Base-by-base conservation (phyloP, 2,113 vertebrate genomes). In the Ciconia stormi region DNA sequence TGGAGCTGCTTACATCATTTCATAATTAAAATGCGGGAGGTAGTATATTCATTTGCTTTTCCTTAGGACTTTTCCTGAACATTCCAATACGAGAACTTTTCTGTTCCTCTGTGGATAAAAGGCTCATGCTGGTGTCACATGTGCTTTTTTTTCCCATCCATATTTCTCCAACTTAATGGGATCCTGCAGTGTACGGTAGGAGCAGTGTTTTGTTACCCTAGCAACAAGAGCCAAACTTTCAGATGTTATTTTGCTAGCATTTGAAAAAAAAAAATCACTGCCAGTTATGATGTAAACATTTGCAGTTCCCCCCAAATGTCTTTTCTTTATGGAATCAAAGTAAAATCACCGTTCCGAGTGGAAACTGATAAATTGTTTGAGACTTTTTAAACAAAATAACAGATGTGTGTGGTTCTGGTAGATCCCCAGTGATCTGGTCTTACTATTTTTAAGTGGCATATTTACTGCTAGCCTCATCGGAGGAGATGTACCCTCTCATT, bases 221-320 rank as follows among this genome's bases (percentile, higher is more conserved):
- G 90, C 94, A 93, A 97, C 97, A 91, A 89, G 4, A 94, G 61
- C 91, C 95, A 88, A 95, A 93, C 96, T 95, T 96, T 97, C 92
- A 82, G 82, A 87, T 93, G 95, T 93, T 94, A 56, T 96, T 97
- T 95, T 91, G 85, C 80, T 89, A 55, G 56, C 62, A 92, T 65
- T 83, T 7, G 9, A 71, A 58, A 47, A 74, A 90, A 14, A 29
- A 79, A 90, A 44, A 56, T 38, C 52, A 7, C 87, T 96, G 96
- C 95, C 96, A 94, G 95, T 94, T 95, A 95, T 96, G 95, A 94
- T 95, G 96, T 84, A 96, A 96, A 96, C 92, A 95, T 95, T 92
- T 79, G 78, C 94, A 83, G 87, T 89, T 94, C 59, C 69, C 85
- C 94, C 66, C 49, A 50, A 87, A 90, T 91, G 80, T 40, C 66